phyloP scores from a whole-genome alignment of 2,113 vertebrate species.

The Myrmecobius fasciatus region DNA sequence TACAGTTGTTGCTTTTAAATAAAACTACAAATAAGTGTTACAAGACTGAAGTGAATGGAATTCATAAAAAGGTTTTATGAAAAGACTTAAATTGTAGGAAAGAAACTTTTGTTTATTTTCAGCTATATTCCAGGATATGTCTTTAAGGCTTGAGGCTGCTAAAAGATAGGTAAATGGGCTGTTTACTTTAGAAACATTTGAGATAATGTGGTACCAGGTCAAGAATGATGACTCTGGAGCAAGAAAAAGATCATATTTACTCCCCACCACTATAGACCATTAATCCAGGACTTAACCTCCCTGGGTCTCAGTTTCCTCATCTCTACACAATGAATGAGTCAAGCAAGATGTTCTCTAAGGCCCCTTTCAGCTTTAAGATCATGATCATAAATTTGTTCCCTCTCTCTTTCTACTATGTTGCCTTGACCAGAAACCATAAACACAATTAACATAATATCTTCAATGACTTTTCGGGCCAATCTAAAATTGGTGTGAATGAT shows the following conservation, averaged over 20 bases:
- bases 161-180: neutral
- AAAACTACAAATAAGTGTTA: neutral
- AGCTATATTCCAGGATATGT: neutral
- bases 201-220: neutral
- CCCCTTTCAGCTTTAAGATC: neutral
- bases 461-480: neutral
- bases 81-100: neutral
- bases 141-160: neutral
- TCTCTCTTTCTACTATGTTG: neutral
- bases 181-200: neutral
- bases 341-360: neutral
- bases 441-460: neutral
- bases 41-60: neutral
- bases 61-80: neutral
- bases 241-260: neutral
- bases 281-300: neutral
- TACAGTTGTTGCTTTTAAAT: neutral
- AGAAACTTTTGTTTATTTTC: constrained; percentile 1
- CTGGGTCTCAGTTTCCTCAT: neutral
- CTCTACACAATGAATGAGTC: neutral
- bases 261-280: neutral
- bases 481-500: neutral
- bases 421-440: neutral
- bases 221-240: neutral
- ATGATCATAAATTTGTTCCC: neutral